Evolutionary conservation across 2,113 vertebrate genomes (phyloP), one percentile per base, ranked within the genome.

Genomic region (Empidonax alnorum): DNA sequence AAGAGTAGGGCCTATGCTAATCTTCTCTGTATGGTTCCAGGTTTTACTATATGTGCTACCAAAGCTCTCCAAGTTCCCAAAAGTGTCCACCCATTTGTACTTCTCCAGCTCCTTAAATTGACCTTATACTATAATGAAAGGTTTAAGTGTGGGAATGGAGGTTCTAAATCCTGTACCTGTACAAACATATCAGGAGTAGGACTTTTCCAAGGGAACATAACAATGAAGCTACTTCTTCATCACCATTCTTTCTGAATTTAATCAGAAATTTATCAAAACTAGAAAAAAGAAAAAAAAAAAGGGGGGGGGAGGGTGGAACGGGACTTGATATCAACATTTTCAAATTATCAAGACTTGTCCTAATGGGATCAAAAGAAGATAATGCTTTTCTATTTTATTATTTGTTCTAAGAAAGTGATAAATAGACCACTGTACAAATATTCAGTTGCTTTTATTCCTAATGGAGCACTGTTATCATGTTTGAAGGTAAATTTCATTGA

Each of bases 1-100:
- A 24, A 14, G 15, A 46, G 9, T 95, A 96, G 95, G 87, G 95
- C 72, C 76, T 76, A 80, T 42, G 73, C 88, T 91, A 87, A 95
- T 95, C 85, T 84, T 84, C 90, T 87, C 77, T 84, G 69, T 69
- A 89, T 81, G 18, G 11, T 88, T 94, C 77, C 65, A 56, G 74
- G 81, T 84, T 83, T 72, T 49, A 49, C 23, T 25, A 25, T 25
- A 49, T 49, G 23, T 49, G 49, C 23, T 49, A 23, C 47, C 7
- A 5, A 49, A 49, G 23, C 22, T 14, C 23, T 63, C 21, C 28
- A 5, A 44, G 4, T 20, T 3, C 16, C 33, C 17, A 3, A 9
- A 49, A 55, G 8, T 10, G 7, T 16, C 5, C 52, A 44, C 19
- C 19, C 39, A 9, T 52, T 61, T 31, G 9, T 28, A 49, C 3